A percentile compares a stretch with the other conserved stretches of the same genome.
Conservation (phyloP, 2,113 vertebrate genomes). For the Arizona elegans region DNA sequence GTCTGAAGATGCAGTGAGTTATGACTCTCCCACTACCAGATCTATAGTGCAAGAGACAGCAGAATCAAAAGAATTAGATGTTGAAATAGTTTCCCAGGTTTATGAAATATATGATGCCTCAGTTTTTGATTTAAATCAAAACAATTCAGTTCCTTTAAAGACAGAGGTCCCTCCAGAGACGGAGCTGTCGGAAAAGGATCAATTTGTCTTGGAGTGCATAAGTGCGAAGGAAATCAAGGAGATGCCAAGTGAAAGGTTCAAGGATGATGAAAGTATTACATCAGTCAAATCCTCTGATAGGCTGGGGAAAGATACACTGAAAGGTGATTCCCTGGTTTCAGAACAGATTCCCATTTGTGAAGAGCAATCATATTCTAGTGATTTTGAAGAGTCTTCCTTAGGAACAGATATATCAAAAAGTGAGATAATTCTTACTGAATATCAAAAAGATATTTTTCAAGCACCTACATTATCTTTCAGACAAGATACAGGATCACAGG, state of each 20-base stretch:
- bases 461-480: slow-evolving; percentile 60
- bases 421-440: slow-evolving; percentile 46
- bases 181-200: slow-evolving; percentile 45
- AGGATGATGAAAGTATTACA: slow-evolving; percentile 7
- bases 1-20: slow-evolving; percentile 40
- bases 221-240: slow-evolving; percentile 45
- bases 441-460: slow-evolving; percentile 76
- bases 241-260: slow-evolving; percentile 25
- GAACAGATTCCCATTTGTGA: slow-evolving; percentile 50
- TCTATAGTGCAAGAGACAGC: slow-evolving; percentile 77
- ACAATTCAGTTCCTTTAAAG: slow-evolving; percentile 45
- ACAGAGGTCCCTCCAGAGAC: slow-evolving; percentile 46
- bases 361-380: slow-evolving; percentile 61
- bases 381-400: slow-evolving; percentile 67
- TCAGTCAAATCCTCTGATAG: slow-evolving; percentile 36
- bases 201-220: slow-evolving; percentile 32
- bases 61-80: slow-evolving; percentile 61
- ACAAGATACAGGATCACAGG: slow-evolving; percentile 39
- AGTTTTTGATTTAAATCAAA: slow-evolving; percentile 66
- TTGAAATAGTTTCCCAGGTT: slow-evolving; percentile 43
- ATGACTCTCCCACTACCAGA: slow-evolving; percentile 56
- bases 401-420: slow-evolving; percentile 60
- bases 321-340: slow-evolving; percentile 42
- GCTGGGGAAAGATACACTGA: slow-evolving; percentile 50
- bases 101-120: slow-evolving; percentile 57